Base-by-base conservation (phyloP, 2,113 vertebrate genomes). In the Eurypyga helias region DNA sequence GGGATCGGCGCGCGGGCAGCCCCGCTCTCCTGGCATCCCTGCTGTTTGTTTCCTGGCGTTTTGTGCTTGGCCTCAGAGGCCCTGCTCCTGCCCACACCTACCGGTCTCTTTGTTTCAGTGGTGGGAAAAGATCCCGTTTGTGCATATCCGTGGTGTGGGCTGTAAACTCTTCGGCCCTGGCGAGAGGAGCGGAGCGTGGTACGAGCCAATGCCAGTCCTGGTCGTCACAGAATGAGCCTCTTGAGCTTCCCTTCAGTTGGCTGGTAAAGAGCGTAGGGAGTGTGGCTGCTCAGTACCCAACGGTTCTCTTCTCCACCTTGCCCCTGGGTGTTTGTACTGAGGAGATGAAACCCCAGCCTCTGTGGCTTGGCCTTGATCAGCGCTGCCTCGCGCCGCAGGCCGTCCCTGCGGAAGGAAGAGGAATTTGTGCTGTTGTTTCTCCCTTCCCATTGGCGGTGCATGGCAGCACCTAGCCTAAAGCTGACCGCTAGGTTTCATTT, bases 361-460 rank as follows among this genome's bases (percentile, higher is more conserved):
- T 95, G 93, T 89, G 96, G 83, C 94, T 87, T 94, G 88, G 76
- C 96, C 96, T 96, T 97, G 95, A 94, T 96, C 96, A 93, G 93
- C 43, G 83, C 90, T 92, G 94, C 90, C 90, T 96, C 94, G 66
- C 13, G 93, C 94, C 96, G 96, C 89, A 89, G 96, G 81, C 92
- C 87, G 70, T 54, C 91, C 94, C 87, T 91, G 36, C 28, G 90
- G 76, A 93, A 93, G 87, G 94, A 94, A 94, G 93, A 95, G 90
- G 48, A 46, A 97, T 96, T 90, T 95, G 73, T 75, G 92, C 94
- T 96, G 76, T 93, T 97, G 85, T 96, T 96, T 89, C 92, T 90
- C 66, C 20, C 88, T 89, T 89, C 90, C 86, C 70, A 28, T 58
- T 34, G 95, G 93, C 88, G 87, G 82, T 0, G 2, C 2, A 2